Evolutionary conservation across 2,113 vertebrate species (phyloP).

Genomic region (Bungarus multicinctus): DNA sequence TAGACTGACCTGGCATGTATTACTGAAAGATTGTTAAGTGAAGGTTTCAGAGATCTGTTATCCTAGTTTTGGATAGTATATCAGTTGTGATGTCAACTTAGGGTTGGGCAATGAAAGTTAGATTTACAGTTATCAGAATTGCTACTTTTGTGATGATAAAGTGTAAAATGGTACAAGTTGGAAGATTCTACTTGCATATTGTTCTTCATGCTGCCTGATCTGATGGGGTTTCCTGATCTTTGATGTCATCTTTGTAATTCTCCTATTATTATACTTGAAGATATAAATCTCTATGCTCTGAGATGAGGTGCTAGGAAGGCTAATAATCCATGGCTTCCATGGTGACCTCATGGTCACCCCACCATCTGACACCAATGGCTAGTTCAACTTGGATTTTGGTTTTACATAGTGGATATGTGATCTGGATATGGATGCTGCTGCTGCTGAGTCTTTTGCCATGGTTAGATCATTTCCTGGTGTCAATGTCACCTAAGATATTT

Average conservation of each 20-base stretch:
- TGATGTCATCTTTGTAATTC: neutral
- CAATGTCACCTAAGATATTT: neutral
- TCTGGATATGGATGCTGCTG: neutral
- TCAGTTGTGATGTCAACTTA: neutral
- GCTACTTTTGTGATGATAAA: neutral
- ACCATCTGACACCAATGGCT: neutral
- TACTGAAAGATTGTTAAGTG: neutral
- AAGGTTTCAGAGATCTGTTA: neutral
- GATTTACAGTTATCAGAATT: neutral
- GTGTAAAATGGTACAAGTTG: neutral
- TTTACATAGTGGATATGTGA: neutral
- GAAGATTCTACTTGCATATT: neutral
- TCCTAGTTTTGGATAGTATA: neutral
- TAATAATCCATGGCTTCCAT: neutral
- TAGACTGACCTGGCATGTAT: neutral
- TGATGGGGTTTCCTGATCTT: neutral
- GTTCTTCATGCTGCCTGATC: neutral
- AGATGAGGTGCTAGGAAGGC: neutral
- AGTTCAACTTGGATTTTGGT: neutral
- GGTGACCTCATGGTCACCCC: no score
- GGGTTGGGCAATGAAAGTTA: neutral
- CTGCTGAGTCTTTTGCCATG: neutral
- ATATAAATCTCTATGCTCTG: neutral
- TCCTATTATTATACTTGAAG: neutral
- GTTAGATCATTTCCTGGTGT: neutral